Evolutionary conservation across 2,113 vertebrate species (phyloP).

Genomic region (Tiliqua scincoides): DNA sequence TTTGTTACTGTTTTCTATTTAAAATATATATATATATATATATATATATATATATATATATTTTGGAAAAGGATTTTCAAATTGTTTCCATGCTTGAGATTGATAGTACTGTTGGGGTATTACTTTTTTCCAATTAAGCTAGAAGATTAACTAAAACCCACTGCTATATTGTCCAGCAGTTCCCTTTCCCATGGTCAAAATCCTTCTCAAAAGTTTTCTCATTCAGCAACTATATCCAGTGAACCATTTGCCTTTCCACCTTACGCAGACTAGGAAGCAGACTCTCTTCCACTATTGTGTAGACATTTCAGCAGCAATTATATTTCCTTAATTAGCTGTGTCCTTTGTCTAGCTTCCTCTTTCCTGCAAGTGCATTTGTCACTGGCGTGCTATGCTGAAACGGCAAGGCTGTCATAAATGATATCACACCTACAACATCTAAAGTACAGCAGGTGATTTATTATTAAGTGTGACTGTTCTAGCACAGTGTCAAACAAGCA

Average conservation of each 20-base stretch:
- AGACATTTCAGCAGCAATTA: neutral
- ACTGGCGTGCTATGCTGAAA: neutral
- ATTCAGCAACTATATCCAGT: neutral
- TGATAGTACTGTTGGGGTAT: too few species aligned
- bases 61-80: too few species aligned
- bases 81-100: too few species aligned
- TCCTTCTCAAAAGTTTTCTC: too few species aligned
- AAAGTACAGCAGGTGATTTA: neutral
- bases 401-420: fast-evolving
- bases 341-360: neutral
- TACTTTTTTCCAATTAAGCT: too few species aligned
- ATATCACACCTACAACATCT: fast-evolving
- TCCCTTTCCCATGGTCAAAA: too few species aligned
- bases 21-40: too few species aligned
- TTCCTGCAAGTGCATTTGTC: neutral
- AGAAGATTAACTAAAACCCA: too few species aligned
- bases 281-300: neutral
- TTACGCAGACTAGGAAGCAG: neutral
- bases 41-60: too few species aligned
- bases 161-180: too few species aligned
- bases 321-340: neutral
- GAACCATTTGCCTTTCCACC: neutral
- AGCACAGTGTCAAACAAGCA: neutral
- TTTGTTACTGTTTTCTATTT: too few species aligned
- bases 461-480: neutral